phyloP scores from a whole-genome alignment of 1,140 invertebrate genomes.

The Trissolcus basalis region DNA sequence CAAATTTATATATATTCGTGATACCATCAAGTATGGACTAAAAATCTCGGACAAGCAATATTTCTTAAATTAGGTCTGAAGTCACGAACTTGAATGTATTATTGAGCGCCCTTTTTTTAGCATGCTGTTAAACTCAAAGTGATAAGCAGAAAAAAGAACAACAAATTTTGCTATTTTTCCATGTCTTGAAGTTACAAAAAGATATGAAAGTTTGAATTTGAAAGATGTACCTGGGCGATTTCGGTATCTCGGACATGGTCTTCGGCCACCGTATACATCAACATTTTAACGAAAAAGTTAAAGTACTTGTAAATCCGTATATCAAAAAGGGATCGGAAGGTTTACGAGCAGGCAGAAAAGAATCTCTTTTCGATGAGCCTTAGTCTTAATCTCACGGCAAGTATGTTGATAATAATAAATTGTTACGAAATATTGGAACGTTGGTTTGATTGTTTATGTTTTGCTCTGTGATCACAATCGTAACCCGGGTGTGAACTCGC shows the following conservation, averaged over 20 bases:
- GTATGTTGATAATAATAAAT: no score
- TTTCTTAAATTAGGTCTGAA: no score
- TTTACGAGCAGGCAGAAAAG: neutral
- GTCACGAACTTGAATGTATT: neutral
- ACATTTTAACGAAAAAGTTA: constrained; percentile 65
- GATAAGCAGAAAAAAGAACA: neutral
- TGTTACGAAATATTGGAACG: no score
- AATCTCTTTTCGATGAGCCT: neutral
- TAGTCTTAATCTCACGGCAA: constrained; percentile 1
- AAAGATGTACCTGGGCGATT: constrained; percentile 72
- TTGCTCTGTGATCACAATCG: no score
- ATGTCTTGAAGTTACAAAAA: no score
- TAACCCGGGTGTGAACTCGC: neutral
- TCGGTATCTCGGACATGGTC: constrained; percentile 74
- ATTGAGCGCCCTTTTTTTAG: neutral
- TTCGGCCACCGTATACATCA: constrained; percentile 74
- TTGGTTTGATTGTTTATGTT: no score
- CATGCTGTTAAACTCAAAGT: neutral
- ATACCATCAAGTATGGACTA: no score
- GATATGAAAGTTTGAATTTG: neutral
- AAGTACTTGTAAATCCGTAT: constrained; percentile 27
- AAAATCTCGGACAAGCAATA: no score
- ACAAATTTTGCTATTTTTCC: no score
- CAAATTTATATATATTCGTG: no score
- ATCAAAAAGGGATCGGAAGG: constrained; percentile 28